Evolutionary conservation across 1,140 invertebrate species (phyloP), one percentile per base, ranked within the genome.

Genomic region (Theocolax elegans): DNA sequence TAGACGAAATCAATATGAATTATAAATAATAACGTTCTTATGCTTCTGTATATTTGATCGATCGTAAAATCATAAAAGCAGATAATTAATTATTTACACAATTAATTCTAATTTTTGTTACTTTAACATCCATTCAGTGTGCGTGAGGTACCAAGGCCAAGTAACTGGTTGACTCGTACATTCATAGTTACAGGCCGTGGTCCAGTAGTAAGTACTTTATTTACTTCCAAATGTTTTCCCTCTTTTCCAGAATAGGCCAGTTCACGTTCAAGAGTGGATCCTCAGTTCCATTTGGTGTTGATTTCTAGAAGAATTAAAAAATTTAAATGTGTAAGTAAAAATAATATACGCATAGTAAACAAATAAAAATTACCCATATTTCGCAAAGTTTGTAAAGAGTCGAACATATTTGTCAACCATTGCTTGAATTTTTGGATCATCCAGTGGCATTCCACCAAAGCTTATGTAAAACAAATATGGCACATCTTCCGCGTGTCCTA

Each of bases 221-320:
- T 38, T 27, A 64, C n/a, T 23, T 64, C 62, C 38, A 64, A 51
- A 23, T 64, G 62, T 13, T 15, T 13, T 15, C 62, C 62, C 9
- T 10, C 2, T 15, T 10, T 12, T 3, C 62, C 12, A 21, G 62
- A 51, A 25, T 38, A 17, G 62, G 62, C 62, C 62, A 64, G 19
- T 25, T 35, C 8, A 51, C n/a, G 9, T n/a, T 15, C 21, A 49
- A 35, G 4, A 51, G 15, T 1, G 42, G 3, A 51, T 64, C 48
- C 19, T 51, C 1, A 13, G 12, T 42, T 7, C 2, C 62, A 19
- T 19, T 27, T n/a, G 46, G 46, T 15, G 60, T 64, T 49, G 60
- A 23, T 51, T 64, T 49, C 46, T 51, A 3, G 19, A 23, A 51
- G 51, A 51, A 64, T 19, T 9, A 51, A 49, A 31, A 56, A 3